These are phyloP conservation scores for Neosilurus hyrtlii DNA, from an alignment of 2,797 vertebrate species.

Conservation along the genomic window DNA sequence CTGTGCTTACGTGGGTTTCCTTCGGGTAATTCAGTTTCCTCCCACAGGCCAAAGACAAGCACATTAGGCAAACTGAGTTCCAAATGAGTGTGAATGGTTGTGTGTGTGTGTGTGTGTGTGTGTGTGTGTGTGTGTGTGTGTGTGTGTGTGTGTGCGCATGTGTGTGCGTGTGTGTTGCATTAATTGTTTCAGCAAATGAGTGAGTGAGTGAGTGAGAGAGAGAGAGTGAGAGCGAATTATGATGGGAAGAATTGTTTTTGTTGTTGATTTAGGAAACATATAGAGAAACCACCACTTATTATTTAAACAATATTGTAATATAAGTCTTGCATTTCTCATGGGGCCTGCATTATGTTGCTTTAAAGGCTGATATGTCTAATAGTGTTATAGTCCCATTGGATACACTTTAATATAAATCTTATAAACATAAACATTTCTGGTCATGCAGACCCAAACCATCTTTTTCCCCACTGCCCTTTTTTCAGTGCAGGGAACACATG, in stretches of 20 bases:
- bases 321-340: slow-evolving; percentile 1
- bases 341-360: background rate
- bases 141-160: too few relatives aligned
- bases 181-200: too few relatives aligned
- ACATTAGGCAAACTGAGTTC: too few relatives aligned
- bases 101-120: too few relatives aligned
- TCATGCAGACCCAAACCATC: slow-evolving; percentile 11
- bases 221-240: background rate
- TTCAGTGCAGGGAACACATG: slow-evolving; percentile 58
- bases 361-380: background rate
- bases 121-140: too few relatives aligned
- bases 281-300: slow-evolving; percentile 6
- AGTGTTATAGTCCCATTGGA: slow-evolving; percentile 5
- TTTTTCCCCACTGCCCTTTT: slow-evolving; percentile 6
- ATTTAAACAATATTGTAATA: background rate
- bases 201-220: too few relatives aligned
- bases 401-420: slow-evolving; percentile 32
- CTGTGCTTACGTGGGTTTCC: too few relatives aligned
- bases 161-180: too few relatives aligned
- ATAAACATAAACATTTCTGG: slow-evolving; percentile 27
- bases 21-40: too few relatives aligned
- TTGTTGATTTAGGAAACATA: background rate
- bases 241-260: background rate
- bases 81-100: too few relatives aligned
- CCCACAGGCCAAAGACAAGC: too few relatives aligned